A percentile compares a stretch with the other conserved stretches of the same genome.
Conservation (phyloP, 2,113 vertebrate genomes). For the Tonatia bakeri region DNA sequence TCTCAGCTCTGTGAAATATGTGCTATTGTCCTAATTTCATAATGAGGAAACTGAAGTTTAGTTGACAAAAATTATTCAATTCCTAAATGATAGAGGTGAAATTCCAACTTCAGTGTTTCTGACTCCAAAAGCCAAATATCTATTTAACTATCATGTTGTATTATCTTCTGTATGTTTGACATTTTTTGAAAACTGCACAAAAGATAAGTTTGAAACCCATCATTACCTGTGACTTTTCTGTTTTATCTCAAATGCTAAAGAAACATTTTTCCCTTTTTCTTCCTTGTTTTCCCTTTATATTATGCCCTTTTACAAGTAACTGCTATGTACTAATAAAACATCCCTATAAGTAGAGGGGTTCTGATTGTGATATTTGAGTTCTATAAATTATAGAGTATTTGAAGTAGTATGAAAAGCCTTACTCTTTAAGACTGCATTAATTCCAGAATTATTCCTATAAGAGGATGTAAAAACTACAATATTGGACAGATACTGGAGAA, state of each 20-base stretch:
- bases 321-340: neutral
- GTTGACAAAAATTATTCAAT: neutral
- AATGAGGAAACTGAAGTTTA: neutral
- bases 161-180: neutral
- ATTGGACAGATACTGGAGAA: constrained; percentile 8
- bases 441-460: constrained; percentile 12
- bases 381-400: constrained; percentile 19
- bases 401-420: neutral
- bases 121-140: neutral
- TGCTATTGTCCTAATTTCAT: neutral
- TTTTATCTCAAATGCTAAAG: neutral
- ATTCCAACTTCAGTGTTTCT: neutral
- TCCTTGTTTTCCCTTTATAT: neutral
- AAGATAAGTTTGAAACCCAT: neutral
- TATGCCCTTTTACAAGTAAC: neutral
- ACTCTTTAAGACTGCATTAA: neutral
- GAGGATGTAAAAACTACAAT: neutral
- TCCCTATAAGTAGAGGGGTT: neutral
- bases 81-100: neutral
- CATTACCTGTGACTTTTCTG: neutral
- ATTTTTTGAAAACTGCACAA: neutral
- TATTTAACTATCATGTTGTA: neutral
- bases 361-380: constrained; percentile 21
- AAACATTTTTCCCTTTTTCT: neutral
- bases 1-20: neutral